Percentiles rank a stretch among this genome's conserved stretches.
Evolutionary conservation across 2,113 vertebrate species (phyloP).

Genomic region (Cnemophilus loriae): DNA sequence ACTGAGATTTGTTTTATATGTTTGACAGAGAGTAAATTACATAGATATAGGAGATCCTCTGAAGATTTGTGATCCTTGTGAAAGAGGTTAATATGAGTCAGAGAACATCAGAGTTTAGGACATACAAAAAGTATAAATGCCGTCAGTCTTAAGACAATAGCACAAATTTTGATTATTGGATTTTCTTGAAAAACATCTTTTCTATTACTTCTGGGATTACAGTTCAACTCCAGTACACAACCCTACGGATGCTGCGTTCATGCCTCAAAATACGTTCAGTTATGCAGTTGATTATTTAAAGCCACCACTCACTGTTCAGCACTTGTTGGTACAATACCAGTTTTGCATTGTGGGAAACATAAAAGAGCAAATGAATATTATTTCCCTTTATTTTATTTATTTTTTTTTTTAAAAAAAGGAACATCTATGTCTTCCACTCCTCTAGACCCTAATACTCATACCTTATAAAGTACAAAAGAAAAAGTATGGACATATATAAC

Average conservation of each 20-base stretch:
- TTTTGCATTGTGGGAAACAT: background rate
- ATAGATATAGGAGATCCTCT: constrained; percentile 58
- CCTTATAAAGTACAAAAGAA: background rate
- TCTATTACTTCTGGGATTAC: background rate
- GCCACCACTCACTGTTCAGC: background rate
- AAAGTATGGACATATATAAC: background rate
- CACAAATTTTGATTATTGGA: constrained; percentile 1
- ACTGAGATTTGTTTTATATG: constrained; percentile 62
- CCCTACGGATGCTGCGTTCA: background rate
- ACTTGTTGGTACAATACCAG: background rate
- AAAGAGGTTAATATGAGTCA: constrained; percentile 63
- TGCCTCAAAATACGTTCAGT: background rate
- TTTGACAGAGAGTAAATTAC: constrained; percentile 73
- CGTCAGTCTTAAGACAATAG: background rate
- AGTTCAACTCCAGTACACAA: background rate
- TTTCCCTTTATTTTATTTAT: background rate
- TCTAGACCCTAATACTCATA: background rate
- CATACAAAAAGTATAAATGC: constrained; percentile 48
- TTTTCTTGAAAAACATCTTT: constrained; percentile 9
- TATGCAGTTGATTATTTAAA: constrained; percentile 22
- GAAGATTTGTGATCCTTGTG: constrained; percentile 62
- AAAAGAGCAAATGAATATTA: background rate
- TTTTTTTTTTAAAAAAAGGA: background rate
- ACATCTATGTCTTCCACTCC: background rate
- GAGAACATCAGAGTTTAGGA: constrained; percentile 22